Conservation (phyloP, 2,888 invertebrate species). For the Perizoma flavofasciatum region DNA sequence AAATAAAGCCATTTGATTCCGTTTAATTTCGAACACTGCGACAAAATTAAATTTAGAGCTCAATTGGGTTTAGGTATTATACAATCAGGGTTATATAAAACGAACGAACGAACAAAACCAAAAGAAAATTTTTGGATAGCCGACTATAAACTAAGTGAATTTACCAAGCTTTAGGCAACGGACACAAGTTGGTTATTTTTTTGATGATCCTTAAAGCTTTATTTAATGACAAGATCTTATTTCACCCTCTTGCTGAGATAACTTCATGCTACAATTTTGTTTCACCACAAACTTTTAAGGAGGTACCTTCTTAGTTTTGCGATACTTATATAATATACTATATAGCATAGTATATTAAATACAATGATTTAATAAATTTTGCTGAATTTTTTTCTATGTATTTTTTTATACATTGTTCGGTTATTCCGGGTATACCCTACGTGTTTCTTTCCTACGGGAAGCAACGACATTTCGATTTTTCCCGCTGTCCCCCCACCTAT, state of each 20-base stretch:
- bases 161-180: no score
- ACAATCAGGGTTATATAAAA: constrained; percentile 33
- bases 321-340: no score
- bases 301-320: constrained; percentile 10
- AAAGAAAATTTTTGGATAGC: constrained; percentile 7
- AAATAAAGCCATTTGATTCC: constrained; percentile 5
- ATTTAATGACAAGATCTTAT: constrained; percentile 24
- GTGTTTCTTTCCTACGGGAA: no score
- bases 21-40: neutral
- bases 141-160: no score
- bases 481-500: no score
- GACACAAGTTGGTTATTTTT: no score
- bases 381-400: no score
- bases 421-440: no score
- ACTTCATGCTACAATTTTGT: constrained; percentile 25
- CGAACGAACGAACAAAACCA: constrained; percentile 34
- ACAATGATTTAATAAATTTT: no score
- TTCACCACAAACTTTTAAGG: constrained; percentile 31
- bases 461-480: no score
- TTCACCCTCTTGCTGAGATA: constrained; percentile 35
- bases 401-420: no score
- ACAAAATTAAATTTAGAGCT: neutral
- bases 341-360: neutral
- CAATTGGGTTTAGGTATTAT: constrained; percentile 30
- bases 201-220: no score